Base-by-base conservation (phyloP, 2,113 vertebrate genomes). In the Cyanoramphus novaezelandiae region DNA sequence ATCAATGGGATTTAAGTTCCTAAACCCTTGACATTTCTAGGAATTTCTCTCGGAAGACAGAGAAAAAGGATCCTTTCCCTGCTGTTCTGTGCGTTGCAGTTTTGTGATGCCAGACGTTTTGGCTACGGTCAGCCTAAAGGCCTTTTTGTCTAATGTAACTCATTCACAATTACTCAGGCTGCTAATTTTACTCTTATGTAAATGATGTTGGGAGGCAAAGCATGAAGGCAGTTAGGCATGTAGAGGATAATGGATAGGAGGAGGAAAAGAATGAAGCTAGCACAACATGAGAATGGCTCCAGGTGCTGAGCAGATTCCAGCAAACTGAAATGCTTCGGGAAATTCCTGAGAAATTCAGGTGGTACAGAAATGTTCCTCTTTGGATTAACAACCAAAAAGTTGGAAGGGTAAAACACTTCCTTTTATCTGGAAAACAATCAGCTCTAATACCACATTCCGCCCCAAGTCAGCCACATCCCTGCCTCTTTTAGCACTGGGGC, bases 131-230 rank as follows among this genome's bases (percentile, higher is more conserved):
- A 96, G 95, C 96, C 96, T 79, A 68, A 79, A 96, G 95, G 79
- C 89, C 83, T 60, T n/a, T 95, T 96, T 97, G 95, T 97, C 97
- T 97, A 76, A 95, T 70, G 93, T 62, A 96, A 96, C 91, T 94
- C 93, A 90, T 97, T 96, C 43, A 23, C 96, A 97, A 97, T 97
- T 97, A 96, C 88, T 95, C 96, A 96, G 88, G 95, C 93, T 96
- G 92, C 96, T 97, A 96, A 96, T 85, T 98, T 97, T 93, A 97
- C 92, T 97, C 89, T 90, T 43, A 95, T 97, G 91, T 64, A 96
- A 92, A 98, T 95, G 95, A 95, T 57, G 82, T 78, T 9, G 39
- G 75, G 85, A 94, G 82, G 94, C 88, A 94, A 96, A 92, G 76
- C 82, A 43, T 74, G 97, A 78, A 88, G 96, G 92, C 82, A 86